phyloP scores from a whole-genome alignment of 2,888 invertebrate species.

The Clusia tigrina region DNA sequence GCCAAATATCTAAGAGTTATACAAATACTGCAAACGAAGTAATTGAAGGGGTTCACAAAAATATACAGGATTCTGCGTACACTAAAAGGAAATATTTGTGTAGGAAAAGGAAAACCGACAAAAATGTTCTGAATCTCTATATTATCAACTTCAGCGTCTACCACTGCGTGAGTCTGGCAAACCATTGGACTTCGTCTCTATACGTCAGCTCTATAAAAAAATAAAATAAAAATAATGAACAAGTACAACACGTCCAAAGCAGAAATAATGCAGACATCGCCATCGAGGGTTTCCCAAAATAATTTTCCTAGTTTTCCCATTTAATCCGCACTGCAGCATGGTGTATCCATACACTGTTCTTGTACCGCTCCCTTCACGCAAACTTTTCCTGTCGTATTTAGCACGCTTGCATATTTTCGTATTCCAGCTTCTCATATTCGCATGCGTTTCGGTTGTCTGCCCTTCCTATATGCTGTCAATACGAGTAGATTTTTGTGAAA shows the following conservation, averaged over 20 bases:
- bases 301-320: too few species aligned
- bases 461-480: neutral
- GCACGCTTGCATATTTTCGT: neutral
- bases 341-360: neutral
- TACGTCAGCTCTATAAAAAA: too few species aligned
- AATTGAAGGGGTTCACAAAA: neutral
- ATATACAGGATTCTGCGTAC: too few species aligned
- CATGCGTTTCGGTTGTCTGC: constrained; percentile 28
- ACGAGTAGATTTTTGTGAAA: constrained; percentile 29
- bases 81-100: neutral
- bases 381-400: neutral
- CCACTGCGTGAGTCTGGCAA: constrained; percentile 28
- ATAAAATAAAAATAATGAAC: too few species aligned
- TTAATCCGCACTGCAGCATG: neutral
- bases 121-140: constrained; percentile 43
- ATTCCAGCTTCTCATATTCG: too few species aligned
- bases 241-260: too few species aligned
- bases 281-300: neutral
- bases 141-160: constrained; percentile 56
- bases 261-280: neutral
- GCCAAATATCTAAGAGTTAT: neutral
- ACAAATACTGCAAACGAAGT: neutral
- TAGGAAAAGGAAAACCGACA: constrained; percentile 51
- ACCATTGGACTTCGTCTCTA: neutral
- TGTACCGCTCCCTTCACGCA: too few species aligned